A percentile compares a stretch with the other conserved stretches of the same genome.
Conservation (phyloP, 2,888 invertebrate genomes). For the Andrena dorsata region DNA sequence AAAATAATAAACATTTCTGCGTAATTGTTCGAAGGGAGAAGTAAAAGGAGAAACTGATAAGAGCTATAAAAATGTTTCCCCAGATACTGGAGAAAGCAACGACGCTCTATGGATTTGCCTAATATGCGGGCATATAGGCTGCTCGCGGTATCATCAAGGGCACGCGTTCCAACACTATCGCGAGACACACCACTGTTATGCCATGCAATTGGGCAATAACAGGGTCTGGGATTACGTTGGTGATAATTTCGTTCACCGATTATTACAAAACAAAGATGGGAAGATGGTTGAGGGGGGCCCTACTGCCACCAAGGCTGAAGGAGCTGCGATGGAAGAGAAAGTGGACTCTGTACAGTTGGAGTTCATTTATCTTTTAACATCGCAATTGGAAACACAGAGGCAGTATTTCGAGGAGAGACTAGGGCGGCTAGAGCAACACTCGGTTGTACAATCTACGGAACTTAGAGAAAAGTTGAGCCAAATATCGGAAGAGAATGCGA, state of each 20-base stretch:
- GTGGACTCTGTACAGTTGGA: slow-evolving; percentile 97
- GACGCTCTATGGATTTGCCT: slow-evolving; percentile 99
- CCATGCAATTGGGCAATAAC: slow-evolving; percentile 97
- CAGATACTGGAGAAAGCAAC: slow-evolving; percentile 85
- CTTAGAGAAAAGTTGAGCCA: slow-evolving; percentile 86
- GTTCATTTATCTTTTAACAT: slow-evolving; percentile 97
- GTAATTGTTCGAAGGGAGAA: slow-evolving; percentile 4
- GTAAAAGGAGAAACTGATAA: slow-evolving; percentile 18
- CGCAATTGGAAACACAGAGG: slow-evolving; percentile 97
- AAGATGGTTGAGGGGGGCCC: slow-evolving; percentile 93
- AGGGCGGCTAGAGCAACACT: slow-evolving; percentile 84
- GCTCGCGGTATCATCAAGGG: slow-evolving; percentile 95
- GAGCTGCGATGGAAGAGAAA: slow-evolving; percentile 91
- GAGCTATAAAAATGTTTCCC: slow-evolving; percentile 30
- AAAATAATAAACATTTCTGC: background rate
- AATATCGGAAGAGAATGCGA: slow-evolving; percentile 85
- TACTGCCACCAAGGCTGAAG: slow-evolving; percentile 84
- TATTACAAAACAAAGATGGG: slow-evolving; percentile 99
- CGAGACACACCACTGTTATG: slow-evolving; percentile 98
- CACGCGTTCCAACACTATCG: slow-evolving; percentile 98
- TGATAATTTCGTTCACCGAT: slow-evolving; percentile 97
- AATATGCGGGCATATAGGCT: slow-evolving; percentile 99
- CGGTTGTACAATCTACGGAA: slow-evolving; percentile 86
- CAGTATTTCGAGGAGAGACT: slow-evolving; percentile 95
- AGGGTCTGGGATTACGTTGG: slow-evolving; percentile 99